These are phyloP conservation scores for Scarus forsteni DNA, from an alignment of 2,797 vertebrate genomes.

Conservation along the genomic window DNA sequence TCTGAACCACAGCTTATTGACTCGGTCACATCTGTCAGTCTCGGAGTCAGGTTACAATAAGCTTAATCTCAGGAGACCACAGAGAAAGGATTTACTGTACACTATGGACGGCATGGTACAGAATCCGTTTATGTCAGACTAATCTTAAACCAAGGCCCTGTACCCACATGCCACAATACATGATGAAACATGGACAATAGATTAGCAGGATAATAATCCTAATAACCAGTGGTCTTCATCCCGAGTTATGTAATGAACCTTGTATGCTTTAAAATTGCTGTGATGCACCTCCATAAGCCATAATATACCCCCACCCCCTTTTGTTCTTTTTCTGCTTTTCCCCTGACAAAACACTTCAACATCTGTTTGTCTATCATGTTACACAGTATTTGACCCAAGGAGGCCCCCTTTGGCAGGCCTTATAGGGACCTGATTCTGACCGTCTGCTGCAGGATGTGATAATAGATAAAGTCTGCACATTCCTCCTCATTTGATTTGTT, in stretches of 20 bases:
- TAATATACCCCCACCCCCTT: background rate
- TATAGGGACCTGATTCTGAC: conserved; percentile 2
- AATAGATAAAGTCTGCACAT: background rate
- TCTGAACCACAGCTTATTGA: conserved; percentile 39
- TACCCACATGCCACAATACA: background rate
- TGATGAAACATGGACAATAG: background rate
- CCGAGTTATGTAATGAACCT: no score
- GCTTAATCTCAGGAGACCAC: conserved; percentile 35
- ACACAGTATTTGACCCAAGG: conserved; percentile 15
- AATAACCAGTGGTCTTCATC: no score
- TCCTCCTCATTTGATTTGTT: background rate
- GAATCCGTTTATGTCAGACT: background rate
- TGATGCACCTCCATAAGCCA: no score
- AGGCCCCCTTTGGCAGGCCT: conserved; percentile 16
- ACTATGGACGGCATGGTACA: conserved; percentile 4
- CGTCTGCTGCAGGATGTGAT: background rate
- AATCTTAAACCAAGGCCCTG: background rate
- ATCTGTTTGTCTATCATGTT: conserved; percentile 65
- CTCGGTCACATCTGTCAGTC: conserved; percentile 49
- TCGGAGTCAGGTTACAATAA: conserved; percentile 52
- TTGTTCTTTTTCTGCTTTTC: conserved; percentile 4
- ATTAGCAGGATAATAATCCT: no score
- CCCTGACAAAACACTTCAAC: conserved; percentile 24
- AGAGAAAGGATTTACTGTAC: conserved; percentile 20
- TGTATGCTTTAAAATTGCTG: no score